These are phyloP conservation scores for Chalcis sispes DNA, from an alignment of 2,888 invertebrate species.

Conservation along the genomic window DNA sequence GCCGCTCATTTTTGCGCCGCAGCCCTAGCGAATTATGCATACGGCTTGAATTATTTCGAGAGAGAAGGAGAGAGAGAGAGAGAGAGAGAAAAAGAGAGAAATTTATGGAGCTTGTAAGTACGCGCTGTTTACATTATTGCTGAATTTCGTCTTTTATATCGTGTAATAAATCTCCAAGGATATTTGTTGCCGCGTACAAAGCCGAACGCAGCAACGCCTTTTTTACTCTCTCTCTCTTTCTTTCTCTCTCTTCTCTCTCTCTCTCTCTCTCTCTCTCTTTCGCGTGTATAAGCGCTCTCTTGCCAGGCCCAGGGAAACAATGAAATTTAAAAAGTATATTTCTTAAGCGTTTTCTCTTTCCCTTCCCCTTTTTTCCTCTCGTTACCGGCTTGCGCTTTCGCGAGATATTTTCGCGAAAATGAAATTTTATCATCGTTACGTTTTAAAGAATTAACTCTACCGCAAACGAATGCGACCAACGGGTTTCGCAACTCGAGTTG, in stretches of 20 bases:
- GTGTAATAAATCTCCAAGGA: conserved; percentile 36
- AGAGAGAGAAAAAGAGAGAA: neutral
- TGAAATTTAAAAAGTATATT: no score
- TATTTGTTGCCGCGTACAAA: conserved; percentile 19
- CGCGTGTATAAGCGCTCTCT: no score
- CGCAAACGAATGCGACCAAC: no score
- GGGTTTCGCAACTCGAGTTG: no score
- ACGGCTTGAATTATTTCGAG: conserved; percentile 45
- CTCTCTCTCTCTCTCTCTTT: neutral
- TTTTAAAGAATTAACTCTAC: no score
- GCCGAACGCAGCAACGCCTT: neutral
- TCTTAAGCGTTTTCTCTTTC: no score
- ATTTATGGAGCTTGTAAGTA: conserved; percentile 52
- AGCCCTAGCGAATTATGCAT: conserved; percentile 50
- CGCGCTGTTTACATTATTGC: conserved; percentile 56
- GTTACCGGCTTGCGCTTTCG: no score
- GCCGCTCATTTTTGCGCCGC: conserved; percentile 25
- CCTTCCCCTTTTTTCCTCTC: no score
- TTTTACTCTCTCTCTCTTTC: neutral
- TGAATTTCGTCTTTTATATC: conserved; percentile 53
- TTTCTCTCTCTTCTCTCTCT: conserved; percentile 1
- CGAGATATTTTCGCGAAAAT: no score
- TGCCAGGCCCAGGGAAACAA: no score
- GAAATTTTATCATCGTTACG: no score
- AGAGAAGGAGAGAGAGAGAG: conserved; percentile 5